phyloP scores from a whole-genome alignment of 2,797 vertebrate species.

The Anguilla marmorata region DNA sequence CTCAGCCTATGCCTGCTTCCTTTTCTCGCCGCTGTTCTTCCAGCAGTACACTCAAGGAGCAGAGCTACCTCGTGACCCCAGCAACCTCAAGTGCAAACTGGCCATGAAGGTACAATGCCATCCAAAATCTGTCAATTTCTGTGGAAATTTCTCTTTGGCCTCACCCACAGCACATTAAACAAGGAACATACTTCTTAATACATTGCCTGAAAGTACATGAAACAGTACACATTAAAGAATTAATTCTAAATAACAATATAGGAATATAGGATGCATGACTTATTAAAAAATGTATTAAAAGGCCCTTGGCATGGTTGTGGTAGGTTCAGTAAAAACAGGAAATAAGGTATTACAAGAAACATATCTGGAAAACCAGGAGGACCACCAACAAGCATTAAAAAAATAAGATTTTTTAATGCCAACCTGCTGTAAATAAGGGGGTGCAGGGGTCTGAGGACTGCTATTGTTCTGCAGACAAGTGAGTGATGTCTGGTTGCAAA shows the following conservation, averaged over 20 bases:
- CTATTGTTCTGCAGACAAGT: neutral
- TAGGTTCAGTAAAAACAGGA: neutral
- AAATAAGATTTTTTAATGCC: neutral
- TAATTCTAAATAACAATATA: neutral
- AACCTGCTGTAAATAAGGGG: neutral
- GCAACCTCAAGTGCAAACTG: conserved; percentile 78
- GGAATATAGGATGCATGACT: neutral
- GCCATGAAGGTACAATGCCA: conserved; percentile 78
- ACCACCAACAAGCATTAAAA: neutral
- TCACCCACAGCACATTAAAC: neutral
- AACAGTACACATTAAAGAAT: neutral
- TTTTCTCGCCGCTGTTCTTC: conserved; percentile 89
- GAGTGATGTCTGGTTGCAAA: neutral
- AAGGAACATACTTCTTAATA: neutral
- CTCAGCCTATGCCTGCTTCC: conserved; percentile 85
- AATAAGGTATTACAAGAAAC: neutral
- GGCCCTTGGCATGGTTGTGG: neutral
- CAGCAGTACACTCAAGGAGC: conserved; percentile 74
- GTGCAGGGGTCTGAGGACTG: neutral
- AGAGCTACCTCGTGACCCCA: conserved; percentile 45
- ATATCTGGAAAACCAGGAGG: neutral
- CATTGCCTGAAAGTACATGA: neutral
- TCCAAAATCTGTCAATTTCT: neutral
- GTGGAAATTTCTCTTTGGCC: neutral
- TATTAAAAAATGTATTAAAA: neutral